Base-by-base conservation (phyloP, 1,140 invertebrate genomes). In the Coelopa frigida region DNA sequence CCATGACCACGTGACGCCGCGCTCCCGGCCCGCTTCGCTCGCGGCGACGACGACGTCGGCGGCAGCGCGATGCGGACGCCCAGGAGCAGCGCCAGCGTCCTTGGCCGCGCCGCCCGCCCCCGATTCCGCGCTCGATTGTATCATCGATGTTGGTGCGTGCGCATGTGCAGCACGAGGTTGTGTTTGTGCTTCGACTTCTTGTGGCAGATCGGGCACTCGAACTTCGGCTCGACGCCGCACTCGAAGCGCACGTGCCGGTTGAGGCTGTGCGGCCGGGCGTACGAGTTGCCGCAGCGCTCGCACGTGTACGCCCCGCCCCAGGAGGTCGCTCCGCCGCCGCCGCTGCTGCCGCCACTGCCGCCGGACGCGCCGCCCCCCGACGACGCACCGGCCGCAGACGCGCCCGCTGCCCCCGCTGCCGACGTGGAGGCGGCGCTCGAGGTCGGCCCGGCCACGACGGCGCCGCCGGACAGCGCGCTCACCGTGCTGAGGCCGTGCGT, bases 211-310 rank as follows among this genome's bases (percentile, higher is more conserved):
- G 72, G 72, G 53, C 79, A 81, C 35, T 74, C 70, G 54, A 77
- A 79, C 41, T 71, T 72, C 0, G 78, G 78, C 44, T 76, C 55
- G 15, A 80, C 75, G 23, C 80, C 80, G 52, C 81, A 83, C 49
- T 83, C 80, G 54, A 81, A 81, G 46, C 72, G 75, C 32, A 81
- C 74, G 50, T 84, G 82, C 6, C 80, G 70, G 46, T 76, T 79
- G 4, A 83, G 57, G 44, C 78, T 81, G 36, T 80, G 76, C 8
- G 70, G 70, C n/a, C 75, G 70, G 2, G 71, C 71, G 55, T 81
- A 81, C 5, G 68, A 68, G 38, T 79, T 77, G 10, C 77, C 76
- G 51, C 78, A 80, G 38, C 73, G 70, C 20, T 70, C 69, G 51
- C 75, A 77, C 20, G 65, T 72, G 44, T 67, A 69, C 29, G 67